These are phyloP conservation scores for Epinephelus fuscoguttatus DNA, from an alignment of 2,113 vertebrate species.

Conservation along the genomic window DNA sequence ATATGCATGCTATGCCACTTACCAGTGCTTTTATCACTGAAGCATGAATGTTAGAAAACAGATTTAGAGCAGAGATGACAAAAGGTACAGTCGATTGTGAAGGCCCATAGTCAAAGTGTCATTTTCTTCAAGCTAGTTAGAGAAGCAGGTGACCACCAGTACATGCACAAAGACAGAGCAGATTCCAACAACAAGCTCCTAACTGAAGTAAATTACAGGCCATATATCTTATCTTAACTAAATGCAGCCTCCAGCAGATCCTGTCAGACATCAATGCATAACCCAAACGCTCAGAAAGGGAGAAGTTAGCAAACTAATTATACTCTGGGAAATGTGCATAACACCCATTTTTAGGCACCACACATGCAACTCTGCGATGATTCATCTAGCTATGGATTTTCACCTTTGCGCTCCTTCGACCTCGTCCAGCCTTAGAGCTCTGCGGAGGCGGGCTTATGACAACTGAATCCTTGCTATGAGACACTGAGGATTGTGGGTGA, in stretches of 20 bases:
- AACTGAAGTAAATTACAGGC: slow-evolving; percentile 25
- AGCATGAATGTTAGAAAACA: slow-evolving; percentile 69
- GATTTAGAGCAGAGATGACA: slow-evolving; percentile 51
- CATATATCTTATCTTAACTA: slow-evolving; percentile 12
- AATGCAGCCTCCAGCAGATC: slow-evolving; percentile 16
- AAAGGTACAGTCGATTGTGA: slow-evolving; percentile 35
- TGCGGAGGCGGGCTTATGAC: slow-evolving; percentile 94
- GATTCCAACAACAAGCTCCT: slow-evolving; percentile 22
- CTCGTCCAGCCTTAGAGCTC: slow-evolving; percentile 92
- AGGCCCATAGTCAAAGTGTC: slow-evolving; percentile 38
- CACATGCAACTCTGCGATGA: slow-evolving; percentile 69
- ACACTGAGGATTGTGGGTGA: slow-evolving; percentile 57
- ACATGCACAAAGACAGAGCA: slow-evolving; percentile 56
- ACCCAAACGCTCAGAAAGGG: slow-evolving; percentile 39
- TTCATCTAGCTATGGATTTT: slow-evolving; percentile 67
- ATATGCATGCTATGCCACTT: slow-evolving; percentile 64
- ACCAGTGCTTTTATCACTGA: slow-evolving; percentile 69
- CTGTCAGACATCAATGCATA: slow-evolving; percentile 25
- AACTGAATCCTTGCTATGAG: slow-evolving; percentile 86
- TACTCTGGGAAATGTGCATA: slow-evolving; percentile 25
- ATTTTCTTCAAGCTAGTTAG: slow-evolving; percentile 45
- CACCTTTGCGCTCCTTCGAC: slow-evolving; percentile 95
- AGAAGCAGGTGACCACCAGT: slow-evolving; percentile 57
- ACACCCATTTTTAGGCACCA: slow-evolving; percentile 38
- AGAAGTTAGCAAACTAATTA: slow-evolving; percentile 45